These are phyloP conservation scores for Girardia tigrina DNA, from an alignment of 2,888 invertebrate genomes.

Conservation along the genomic window DNA sequence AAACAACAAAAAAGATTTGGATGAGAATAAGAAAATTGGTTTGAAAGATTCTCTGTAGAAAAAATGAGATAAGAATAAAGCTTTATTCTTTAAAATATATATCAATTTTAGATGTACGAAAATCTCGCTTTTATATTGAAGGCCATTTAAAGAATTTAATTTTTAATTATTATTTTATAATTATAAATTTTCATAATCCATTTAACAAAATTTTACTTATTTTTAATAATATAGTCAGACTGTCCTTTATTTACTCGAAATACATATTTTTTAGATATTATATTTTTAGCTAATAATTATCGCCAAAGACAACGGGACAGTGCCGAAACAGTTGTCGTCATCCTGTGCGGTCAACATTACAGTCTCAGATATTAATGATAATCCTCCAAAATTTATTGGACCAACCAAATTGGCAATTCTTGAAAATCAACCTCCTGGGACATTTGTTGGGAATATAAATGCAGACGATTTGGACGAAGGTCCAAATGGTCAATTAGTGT, in stretches of 20 bases:
- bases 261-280: neutral
- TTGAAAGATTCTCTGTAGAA: no score
- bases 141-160: no score
- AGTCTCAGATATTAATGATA: conserved; percentile 1
- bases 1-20: no score
- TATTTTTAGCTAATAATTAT: conserved; percentile 2
- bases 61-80: no score
- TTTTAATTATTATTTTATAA: no score
- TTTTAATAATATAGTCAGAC: no score
- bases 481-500: neutral
- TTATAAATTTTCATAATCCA: no score
- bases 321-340: neutral
- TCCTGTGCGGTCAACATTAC: neutral
- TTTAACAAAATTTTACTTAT: no score
- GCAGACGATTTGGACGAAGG: neutral
- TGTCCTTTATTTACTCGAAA: neutral
- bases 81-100: no score
- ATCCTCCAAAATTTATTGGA: neutral
- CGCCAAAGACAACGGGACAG: neutral
- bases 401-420: neutral
- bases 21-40: no score
- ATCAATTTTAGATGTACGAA: no score
- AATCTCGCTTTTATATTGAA: no score
- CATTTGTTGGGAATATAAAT: neutral
- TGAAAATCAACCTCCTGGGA: neutral